phyloP scores from a whole-genome alignment of 2,113 vertebrate genomes.

The Plotosus lineatus region DNA sequence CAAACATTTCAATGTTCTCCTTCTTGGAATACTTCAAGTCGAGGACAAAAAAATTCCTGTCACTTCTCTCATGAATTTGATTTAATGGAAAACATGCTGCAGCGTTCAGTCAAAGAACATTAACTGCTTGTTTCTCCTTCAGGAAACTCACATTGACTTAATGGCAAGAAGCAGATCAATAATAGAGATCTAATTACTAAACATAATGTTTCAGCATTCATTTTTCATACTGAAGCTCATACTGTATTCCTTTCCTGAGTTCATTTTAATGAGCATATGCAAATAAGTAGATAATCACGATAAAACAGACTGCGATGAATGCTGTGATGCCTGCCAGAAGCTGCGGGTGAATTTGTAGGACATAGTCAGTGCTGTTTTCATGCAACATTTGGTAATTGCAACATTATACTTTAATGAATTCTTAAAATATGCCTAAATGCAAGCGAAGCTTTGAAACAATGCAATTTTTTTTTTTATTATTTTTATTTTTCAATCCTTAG shows the following conservation, averaged over 20 bases:
- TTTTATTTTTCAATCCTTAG: constrained; percentile 51
- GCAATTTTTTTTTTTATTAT: constrained; percentile 61
- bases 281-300: constrained; percentile 77
- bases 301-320: constrained; percentile 81
- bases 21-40: neutral
- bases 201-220: constrained; percentile 54
- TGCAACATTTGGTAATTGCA: constrained; percentile 74
- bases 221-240: constrained; percentile 54
- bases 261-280: constrained; percentile 69
- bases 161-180: constrained; percentile 52
- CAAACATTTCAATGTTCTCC: neutral
- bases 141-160: constrained; percentile 44
- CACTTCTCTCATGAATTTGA: constrained; percentile 16
- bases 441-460: constrained; percentile 68
- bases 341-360: constrained; percentile 76
- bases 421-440: constrained; percentile 73
- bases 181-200: constrained; percentile 60
- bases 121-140: constrained; percentile 39
- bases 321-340: constrained; percentile 77
- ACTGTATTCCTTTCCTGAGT: constrained; percentile 49
- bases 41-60: constrained; percentile 5
- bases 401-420: constrained; percentile 78
- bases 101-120: constrained; percentile 39
- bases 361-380: constrained; percentile 67
- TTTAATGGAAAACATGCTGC: constrained; percentile 21